phyloP scores from a whole-genome alignment of 2,888 invertebrate genomes.

The Sphinx pinastri region DNA sequence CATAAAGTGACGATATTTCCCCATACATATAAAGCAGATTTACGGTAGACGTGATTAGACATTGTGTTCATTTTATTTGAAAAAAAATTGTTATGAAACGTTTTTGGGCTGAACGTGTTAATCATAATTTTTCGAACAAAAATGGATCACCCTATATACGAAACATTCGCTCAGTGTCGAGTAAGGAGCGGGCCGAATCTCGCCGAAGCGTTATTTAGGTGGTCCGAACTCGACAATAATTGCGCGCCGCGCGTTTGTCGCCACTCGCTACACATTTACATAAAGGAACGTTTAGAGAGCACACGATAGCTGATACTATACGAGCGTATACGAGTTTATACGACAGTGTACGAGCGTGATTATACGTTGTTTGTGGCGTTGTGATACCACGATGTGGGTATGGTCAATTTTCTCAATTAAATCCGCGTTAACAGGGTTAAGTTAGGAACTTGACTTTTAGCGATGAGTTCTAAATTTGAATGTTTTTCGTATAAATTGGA shows the following conservation, averaged over 20 bases:
- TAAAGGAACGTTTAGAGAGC: constrained; percentile 9
- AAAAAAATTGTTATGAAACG: no score
- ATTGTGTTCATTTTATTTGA: no score
- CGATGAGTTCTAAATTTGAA: no score
- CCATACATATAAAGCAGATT: no score
- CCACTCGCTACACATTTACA: constrained; percentile 23
- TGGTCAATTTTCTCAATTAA: not conserved
- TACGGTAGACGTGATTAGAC: no score
- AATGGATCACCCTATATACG: not conserved
- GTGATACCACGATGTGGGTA: not conserved
- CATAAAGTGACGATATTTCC: no score
- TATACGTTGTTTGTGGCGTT: not conserved
- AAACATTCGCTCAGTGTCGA: constrained; percentile 7
- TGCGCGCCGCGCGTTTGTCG: constrained; percentile 26
- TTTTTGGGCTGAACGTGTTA: no score
- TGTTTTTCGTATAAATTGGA: no score
- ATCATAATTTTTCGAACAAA: no score
- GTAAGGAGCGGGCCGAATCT: constrained; percentile 29
- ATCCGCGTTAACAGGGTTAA: not conserved
- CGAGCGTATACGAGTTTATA: not conserved
- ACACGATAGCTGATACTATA: constrained; percentile 1
- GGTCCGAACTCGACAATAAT: constrained; percentile 30
- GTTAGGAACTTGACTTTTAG: no score
- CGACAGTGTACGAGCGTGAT: not conserved
- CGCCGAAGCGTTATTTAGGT: constrained; percentile 32